These are phyloP conservation scores for Scyliorhinus canicula DNA, from an alignment of 2,797 vertebrate genomes.

Conservation along the genomic window DNA sequence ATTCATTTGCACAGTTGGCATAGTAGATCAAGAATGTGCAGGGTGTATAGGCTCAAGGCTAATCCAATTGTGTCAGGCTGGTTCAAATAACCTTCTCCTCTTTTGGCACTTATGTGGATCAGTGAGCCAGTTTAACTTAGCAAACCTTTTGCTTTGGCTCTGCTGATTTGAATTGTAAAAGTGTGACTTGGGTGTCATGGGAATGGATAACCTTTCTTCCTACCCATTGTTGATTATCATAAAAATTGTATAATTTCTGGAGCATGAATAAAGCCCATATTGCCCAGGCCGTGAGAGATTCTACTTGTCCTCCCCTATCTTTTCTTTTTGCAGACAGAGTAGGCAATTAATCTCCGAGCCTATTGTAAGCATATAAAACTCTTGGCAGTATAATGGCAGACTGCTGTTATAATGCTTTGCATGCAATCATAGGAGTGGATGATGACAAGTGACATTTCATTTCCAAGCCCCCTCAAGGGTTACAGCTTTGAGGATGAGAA, in stretches of 20 bases:
- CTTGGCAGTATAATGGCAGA: conserved; percentile 5
- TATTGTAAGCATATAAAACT: conserved; percentile 5
- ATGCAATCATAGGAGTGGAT: conserved; percentile 2
- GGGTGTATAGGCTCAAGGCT: not conserved
- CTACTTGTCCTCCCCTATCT: not conserved
- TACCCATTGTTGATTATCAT: not conserved
- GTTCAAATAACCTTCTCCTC: not conserved
- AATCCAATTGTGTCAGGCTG: not conserved
- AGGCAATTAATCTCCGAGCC: not conserved
- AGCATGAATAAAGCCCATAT: not conserved
- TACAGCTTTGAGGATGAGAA: not conserved
- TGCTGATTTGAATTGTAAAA: not conserved
- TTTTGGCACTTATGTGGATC: not conserved
- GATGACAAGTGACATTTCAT: not conserved
- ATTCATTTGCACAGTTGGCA: too few species aligned
- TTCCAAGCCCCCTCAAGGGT: not conserved
- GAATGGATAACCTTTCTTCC: not conserved
- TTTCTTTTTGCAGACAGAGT: not conserved
- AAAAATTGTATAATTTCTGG: not conserved
- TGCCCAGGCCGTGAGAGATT: not conserved
- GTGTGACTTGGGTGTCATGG: not conserved
- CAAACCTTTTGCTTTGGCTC: not conserved
- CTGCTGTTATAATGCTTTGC: not conserved
- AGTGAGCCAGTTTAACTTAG: too few species aligned
- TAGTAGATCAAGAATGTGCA: not conserved